Evolutionary conservation across 2,113 vertebrate species (phyloP).

Genomic region (Pavo muticus): DNA sequence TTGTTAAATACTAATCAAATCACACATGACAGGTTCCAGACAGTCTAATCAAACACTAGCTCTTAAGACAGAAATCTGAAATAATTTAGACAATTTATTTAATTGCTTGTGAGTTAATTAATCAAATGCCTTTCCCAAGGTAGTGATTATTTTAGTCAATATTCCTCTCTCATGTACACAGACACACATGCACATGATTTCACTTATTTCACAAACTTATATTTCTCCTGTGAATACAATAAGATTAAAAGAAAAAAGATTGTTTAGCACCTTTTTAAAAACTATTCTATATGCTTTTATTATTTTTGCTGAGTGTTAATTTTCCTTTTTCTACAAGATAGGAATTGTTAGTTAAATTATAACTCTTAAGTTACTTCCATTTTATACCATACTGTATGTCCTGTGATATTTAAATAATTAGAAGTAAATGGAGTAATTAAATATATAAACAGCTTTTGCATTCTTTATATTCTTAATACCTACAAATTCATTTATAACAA

Average conservation of each 20-base stretch:
- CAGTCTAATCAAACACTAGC: constrained; percentile 28
- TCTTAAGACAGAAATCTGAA: constrained; percentile 29
- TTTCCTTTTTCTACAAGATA: neutral
- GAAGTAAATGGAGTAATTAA: neutral
- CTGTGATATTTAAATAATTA: neutral
- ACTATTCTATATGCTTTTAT: neutral
- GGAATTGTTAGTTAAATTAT: neutral
- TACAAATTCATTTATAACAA: neutral
- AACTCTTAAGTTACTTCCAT: neutral
- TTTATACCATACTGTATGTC: neutral
- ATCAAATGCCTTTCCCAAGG: constrained; percentile 5
- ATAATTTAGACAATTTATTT: constrained; percentile 29
- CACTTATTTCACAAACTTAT: neutral
- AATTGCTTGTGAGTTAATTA: constrained; percentile 22
- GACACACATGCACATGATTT: neutral
- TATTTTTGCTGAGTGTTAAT: neutral
- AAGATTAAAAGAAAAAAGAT: neutral
- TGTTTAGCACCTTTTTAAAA: neutral
- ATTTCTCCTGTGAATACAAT: neutral
- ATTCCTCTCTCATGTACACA: neutral
- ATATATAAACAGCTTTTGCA: neutral
- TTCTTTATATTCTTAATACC: neutral
- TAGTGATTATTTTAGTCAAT: constrained; percentile 36
- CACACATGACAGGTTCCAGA: neutral
- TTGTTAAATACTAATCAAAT: constrained; percentile 31